phyloP scores from a whole-genome alignment of 2,888 invertebrate species.

The Drosophila gaucha region DNA sequence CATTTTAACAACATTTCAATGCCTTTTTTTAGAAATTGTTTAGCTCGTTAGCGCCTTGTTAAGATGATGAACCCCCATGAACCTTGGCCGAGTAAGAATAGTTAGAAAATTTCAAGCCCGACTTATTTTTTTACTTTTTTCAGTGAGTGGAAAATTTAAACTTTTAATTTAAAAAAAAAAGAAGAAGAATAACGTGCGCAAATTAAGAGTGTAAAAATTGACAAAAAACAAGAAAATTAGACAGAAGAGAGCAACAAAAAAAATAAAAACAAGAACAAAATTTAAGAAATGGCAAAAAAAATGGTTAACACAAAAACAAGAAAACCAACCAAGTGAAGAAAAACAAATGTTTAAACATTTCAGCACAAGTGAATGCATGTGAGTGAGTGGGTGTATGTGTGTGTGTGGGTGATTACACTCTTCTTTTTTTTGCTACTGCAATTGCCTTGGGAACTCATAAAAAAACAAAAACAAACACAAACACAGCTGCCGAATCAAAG shows the following conservation, averaged over 20 bases:
- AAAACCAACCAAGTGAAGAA: constrained; percentile 55
- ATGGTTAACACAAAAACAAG: constrained; percentile 50
- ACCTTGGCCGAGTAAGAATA: constrained; percentile 49
- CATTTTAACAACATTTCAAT: constrained; percentile 8
- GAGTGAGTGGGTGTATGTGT: constrained; percentile 12
- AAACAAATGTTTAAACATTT: constrained; percentile 32
- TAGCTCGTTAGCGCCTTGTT: constrained; percentile 41
- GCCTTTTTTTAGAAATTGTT: constrained; percentile 15
- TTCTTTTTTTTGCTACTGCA: constrained; percentile 33
- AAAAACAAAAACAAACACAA: constrained; percentile 18
- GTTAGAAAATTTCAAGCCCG: constrained; percentile 24
- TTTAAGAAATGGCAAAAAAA: constrained; percentile 25
- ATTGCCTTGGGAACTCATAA: constrained; percentile 28
- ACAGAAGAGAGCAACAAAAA: constrained; percentile 21
- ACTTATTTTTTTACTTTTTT: constrained; percentile 62
- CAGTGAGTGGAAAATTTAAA: constrained; percentile 39
- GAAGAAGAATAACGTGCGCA: constrained; percentile 66
- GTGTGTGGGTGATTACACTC: constrained; percentile 12
- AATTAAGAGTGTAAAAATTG: constrained; percentile 61
- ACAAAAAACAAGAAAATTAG: constrained; percentile 44
- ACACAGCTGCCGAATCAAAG: constrained; percentile 21
- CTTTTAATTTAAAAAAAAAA: constrained; percentile 50
- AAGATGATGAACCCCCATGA: constrained; percentile 32
- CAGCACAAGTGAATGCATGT: constrained; percentile 4
- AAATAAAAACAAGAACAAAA: constrained; percentile 13